Conservation (phyloP, 2,888 invertebrate genomes). For the Dryocosmus kuriphilus region DNA sequence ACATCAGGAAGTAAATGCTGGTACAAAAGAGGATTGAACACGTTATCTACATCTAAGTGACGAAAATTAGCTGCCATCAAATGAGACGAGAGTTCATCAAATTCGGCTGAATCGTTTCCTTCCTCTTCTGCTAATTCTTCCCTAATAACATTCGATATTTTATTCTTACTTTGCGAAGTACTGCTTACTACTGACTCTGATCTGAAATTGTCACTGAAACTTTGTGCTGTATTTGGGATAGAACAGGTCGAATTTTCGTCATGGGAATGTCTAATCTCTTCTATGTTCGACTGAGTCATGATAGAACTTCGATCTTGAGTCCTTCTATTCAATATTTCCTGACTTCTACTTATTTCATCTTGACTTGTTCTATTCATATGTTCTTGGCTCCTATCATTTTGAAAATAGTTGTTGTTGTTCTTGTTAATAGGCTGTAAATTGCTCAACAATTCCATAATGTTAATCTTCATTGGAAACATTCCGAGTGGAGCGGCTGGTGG, state of each 20-base stretch:
- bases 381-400: conserved; percentile 58
- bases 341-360: not conserved
- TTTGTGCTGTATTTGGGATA: conserved; percentile 41
- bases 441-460: conserved; percentile 66
- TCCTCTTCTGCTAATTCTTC: conserved; percentile 70
- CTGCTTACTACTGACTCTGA: conserved; percentile 22
- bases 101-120: conserved; percentile 60
- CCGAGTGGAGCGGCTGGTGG: conserved; percentile 55
- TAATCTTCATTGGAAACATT: conserved; percentile 59
- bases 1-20: conserved; percentile 70
- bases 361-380: conserved; percentile 24
- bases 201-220: conserved; percentile 36
- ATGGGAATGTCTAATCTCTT: conserved; percentile 32
- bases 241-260: conserved; percentile 33
- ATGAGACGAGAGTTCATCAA: conserved; percentile 69
- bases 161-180: conserved; percentile 53
- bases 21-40: conserved; percentile 74
- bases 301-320: not conserved
- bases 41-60: conserved; percentile 67
- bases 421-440: conserved; percentile 62
- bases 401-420: conserved; percentile 56
- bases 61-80: conserved; percentile 70
- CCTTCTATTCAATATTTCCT: not conserved
- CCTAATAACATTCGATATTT: conserved; percentile 68
- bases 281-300: not conserved